Evolutionary conservation across 2,888 invertebrate genomes (phyloP).

Genomic region (Lapara coniferarum): DNA sequence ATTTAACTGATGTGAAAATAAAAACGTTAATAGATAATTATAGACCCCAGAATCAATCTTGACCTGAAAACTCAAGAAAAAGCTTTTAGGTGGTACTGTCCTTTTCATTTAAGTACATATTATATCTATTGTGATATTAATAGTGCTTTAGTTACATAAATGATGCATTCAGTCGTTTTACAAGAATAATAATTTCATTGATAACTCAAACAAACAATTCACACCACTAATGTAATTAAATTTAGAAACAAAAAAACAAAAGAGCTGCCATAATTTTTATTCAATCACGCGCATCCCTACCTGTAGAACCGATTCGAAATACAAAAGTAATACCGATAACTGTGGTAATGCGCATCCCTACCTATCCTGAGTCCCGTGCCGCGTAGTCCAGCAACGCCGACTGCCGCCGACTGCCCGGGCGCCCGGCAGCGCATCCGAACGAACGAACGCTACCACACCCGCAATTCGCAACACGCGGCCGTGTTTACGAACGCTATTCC

Average conservation of each 20-base stretch:
- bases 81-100: too few species aligned
- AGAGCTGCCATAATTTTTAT: background rate
- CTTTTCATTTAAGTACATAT: too few species aligned
- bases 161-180: too few species aligned
- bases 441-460: constrained; percentile 70
- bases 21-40: too few species aligned
- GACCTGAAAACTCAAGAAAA: too few species aligned
- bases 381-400: constrained; percentile 19
- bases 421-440: constrained; percentile 79
- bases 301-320: background rate
- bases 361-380: constrained; percentile 6
- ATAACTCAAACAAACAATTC: background rate
- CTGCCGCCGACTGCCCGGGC: constrained; percentile 68
- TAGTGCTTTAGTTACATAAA: too few species aligned
- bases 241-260: background rate
- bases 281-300: background rate
- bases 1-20: too few species aligned
- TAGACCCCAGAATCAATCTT: too few species aligned
- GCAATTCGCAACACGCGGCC: constrained; percentile 61
- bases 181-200: too few species aligned
- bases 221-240: background rate
- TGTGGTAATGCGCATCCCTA: constrained; percentile 20
- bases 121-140: too few species aligned
- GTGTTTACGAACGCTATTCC: constrained; percentile 69
- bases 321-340: constrained; percentile 9